These are phyloP conservation scores for Stratiomys singularior DNA, from an alignment of 2,888 invertebrate genomes.

Conservation along the genomic window DNA sequence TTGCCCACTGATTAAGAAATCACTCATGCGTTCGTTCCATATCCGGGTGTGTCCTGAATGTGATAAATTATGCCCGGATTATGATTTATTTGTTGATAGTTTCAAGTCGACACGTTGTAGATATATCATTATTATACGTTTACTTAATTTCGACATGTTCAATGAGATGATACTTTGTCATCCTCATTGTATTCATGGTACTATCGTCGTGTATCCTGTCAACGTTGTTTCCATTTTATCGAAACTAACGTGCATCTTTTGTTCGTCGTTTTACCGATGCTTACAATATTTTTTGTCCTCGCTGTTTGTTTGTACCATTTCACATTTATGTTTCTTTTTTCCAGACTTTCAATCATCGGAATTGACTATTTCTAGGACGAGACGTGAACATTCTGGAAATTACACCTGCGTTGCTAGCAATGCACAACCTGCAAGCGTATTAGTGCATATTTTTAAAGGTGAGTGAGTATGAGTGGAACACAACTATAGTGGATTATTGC, in stretches of 20 bases:
- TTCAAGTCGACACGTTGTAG: constrained; percentile 23
- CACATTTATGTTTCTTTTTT: constrained; percentile 65
- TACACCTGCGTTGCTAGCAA: constrained; percentile 91
- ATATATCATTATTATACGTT: constrained; percentile 26
- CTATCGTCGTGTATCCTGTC: background rate
- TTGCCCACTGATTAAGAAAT: background rate
- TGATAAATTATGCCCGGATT: constrained; percentile 25
- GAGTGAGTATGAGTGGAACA: constrained; percentile 59
- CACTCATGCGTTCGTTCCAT: background rate
- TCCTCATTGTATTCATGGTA: background rate
- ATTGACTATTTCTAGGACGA: constrained; percentile 65
- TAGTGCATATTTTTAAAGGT: constrained; percentile 92
- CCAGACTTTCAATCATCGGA: constrained; percentile 66
- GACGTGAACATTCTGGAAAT: constrained; percentile 82
- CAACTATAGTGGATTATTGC: background rate
- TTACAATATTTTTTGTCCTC: background rate
- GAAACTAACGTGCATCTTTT: constrained; percentile 5
- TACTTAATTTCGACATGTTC: constrained; percentile 32
- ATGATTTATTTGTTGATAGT: constrained; percentile 7
- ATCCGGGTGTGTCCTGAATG: background rate
- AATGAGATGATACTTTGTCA: constrained; percentile 11
- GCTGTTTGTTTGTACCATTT: background rate
- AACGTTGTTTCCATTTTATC: background rate
- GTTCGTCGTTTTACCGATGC: constrained; percentile 64
- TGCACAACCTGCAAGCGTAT: constrained; percentile 86